Conservation (phyloP, 1,140 invertebrate genomes). For the Drosophila kepulauana region DNA sequence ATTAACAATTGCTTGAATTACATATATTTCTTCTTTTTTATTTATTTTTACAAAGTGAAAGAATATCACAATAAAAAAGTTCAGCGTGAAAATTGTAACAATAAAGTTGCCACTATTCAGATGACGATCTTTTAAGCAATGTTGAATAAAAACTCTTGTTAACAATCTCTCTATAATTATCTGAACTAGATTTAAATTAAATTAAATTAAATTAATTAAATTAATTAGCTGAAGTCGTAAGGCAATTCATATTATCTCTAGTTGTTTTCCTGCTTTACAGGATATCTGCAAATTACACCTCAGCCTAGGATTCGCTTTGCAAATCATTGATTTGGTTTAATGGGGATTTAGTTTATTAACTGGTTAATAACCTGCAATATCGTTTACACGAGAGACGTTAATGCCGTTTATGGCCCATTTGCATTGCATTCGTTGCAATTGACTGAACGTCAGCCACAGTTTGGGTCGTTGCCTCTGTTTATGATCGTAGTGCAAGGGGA, state of each 20-base stretch:
- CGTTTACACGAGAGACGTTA: constrained; percentile 30
- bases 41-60: constrained; percentile 3
- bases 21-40: constrained; percentile 5
- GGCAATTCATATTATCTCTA: too few relatives aligned
- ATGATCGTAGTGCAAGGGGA: constrained; percentile 15
- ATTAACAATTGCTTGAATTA: constrained; percentile 1
- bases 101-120: too few relatives aligned
- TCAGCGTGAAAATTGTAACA: too few relatives aligned
- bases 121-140: too few relatives aligned
- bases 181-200: too few relatives aligned
- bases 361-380: constrained; percentile 52
- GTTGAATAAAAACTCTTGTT: too few relatives aligned
- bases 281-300: background rate
- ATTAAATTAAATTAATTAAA: too few relatives aligned
- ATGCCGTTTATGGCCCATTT: constrained; percentile 62
- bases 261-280: too few relatives aligned
- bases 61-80: background rate
- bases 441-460: constrained; percentile 22
- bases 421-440: constrained; percentile 34
- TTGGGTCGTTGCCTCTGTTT: constrained; percentile 44
- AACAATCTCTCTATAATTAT: too few relatives aligned
- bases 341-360: constrained; percentile 47
- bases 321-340: constrained; percentile 29
- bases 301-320: background rate
- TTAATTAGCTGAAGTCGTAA: too few relatives aligned